phyloP scores from a whole-genome alignment of 2,113 vertebrate genomes.

The Catharus minimus region DNA sequence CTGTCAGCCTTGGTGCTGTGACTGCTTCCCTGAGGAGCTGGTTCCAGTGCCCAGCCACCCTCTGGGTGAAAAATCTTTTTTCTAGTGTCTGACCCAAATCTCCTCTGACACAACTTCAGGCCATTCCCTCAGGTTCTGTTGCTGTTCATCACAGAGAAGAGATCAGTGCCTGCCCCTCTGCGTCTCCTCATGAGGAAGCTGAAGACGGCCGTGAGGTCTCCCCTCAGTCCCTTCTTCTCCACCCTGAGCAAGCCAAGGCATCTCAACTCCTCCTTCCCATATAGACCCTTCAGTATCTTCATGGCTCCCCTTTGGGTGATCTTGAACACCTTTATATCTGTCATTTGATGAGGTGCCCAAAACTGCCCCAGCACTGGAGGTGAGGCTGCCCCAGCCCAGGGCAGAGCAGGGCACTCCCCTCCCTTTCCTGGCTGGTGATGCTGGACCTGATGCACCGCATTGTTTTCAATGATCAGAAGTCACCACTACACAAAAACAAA shows the following conservation, averaged over 20 bases:
- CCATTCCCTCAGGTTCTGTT: not conserved
- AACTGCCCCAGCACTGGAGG: not conserved
- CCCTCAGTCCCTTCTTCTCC: not conserved
- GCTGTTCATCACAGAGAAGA: not conserved
- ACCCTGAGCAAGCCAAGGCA: not conserved
- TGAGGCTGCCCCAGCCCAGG: rapidly evolving
- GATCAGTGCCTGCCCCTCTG: not conserved
- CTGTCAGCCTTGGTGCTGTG: not conserved
- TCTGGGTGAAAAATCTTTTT: not conserved
- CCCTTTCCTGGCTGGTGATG: rapidly evolving
- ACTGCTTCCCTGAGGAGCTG: not conserved
- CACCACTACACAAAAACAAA: not conserved
- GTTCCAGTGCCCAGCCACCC: not conserved
- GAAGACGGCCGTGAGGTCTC: not conserved
- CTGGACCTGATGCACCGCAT: not conserved
- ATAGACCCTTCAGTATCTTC: not conserved
- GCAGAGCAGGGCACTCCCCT: not conserved
- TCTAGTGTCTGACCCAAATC: not conserved
- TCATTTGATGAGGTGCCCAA: not conserved
- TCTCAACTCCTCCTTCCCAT: not conserved
- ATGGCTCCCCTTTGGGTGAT: not conserved
- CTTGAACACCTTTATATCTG: rapidly evolving
- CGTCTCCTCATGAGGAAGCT: not conserved
- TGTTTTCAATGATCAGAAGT: not conserved
- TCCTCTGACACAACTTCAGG: not conserved